A percentile compares a stretch with the other conserved stretches of the same genome.
These are phyloP conservation scores for Fregata magnificens DNA, from an alignment of 2,113 vertebrate genomes.

Conservation along the genomic window DNA sequence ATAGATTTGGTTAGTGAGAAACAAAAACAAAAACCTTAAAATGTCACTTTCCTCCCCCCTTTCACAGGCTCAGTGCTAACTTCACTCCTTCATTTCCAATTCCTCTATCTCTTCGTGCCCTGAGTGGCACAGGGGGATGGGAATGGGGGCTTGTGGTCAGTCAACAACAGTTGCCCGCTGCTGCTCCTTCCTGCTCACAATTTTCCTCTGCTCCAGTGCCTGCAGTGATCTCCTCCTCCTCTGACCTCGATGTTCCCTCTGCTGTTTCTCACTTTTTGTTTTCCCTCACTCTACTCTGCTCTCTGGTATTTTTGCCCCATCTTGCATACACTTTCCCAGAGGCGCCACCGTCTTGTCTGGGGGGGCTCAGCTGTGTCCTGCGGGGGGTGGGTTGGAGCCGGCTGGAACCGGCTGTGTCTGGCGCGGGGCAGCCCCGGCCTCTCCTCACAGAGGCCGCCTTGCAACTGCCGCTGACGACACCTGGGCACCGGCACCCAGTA, in stretches of 20 bases:
- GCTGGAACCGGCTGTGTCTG: background rate
- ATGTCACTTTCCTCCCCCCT: background rate
- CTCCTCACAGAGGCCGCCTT: background rate
- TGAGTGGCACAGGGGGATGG: too few relatives aligned
- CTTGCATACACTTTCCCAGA: background rate
- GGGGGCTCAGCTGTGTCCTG: too few relatives aligned
- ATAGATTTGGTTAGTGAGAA: background rate
- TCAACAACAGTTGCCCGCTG: too few relatives aligned
- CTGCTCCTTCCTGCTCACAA: background rate
- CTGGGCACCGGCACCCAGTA: background rate
- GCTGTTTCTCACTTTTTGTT: background rate
- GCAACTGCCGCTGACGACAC: accelerated
- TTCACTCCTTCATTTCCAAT: background rate
- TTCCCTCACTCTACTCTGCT: background rate
- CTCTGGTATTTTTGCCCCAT: background rate
- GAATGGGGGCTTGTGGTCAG: background rate
- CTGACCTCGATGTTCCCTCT: background rate
- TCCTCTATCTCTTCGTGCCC: background rate
- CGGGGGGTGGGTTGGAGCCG: accelerated
- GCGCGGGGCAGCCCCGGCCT: background rate
- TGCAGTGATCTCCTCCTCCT: background rate
- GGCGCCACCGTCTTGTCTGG: accelerated
- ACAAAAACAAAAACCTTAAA: background rate
- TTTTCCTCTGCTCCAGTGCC: background rate
- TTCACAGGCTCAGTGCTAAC: background rate